A percentile compares a stretch with the other conserved stretches of the same genome.
Conservation (phyloP, 2,888 invertebrate genomes). For the Agrotis ipsilon region DNA sequence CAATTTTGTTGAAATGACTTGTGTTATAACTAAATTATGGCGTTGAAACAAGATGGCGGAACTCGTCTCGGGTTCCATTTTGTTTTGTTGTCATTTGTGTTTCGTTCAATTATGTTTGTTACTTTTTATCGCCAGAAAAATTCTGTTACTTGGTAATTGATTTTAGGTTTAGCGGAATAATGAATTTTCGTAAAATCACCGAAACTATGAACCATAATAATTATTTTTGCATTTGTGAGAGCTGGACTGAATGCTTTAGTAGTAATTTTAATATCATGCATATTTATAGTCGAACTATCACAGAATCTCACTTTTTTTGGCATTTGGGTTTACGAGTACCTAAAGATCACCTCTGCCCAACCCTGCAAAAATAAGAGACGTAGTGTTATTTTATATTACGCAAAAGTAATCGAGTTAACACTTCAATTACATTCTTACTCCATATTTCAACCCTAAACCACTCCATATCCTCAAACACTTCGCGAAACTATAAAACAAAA, state of each 20-base stretch:
- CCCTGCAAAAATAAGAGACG: neutral
- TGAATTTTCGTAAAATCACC: too few relatives aligned
- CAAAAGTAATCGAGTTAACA: neutral
- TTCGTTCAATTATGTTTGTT: too few relatives aligned
- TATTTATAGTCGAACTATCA: too few relatives aligned
- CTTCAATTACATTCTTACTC: neutral
- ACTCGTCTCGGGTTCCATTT: neutral
- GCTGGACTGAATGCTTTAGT: too few relatives aligned
- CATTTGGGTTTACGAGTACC: too few relatives aligned
- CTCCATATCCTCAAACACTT: neutral
- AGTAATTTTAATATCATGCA: too few relatives aligned
- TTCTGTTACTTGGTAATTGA: too few relatives aligned
- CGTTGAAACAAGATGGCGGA: slow-evolving; percentile 1
- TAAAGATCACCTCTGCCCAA: neutral
- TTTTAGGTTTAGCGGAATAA: too few relatives aligned
- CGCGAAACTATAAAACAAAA: slow-evolving; percentile 32
- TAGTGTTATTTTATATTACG: neutral
- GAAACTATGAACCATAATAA: too few relatives aligned
- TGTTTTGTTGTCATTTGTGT: neutral
- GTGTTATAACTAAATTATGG: slow-evolving; percentile 16
- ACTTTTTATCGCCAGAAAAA: neutral
- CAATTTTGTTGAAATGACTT: slow-evolving; percentile 39
- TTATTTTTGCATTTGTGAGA: too few relatives aligned
- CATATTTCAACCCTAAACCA: neutral
- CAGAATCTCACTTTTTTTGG: too few relatives aligned